phyloP scores from a whole-genome alignment of 1,140 invertebrate species.

The Dendrolimus kikuchii region DNA sequence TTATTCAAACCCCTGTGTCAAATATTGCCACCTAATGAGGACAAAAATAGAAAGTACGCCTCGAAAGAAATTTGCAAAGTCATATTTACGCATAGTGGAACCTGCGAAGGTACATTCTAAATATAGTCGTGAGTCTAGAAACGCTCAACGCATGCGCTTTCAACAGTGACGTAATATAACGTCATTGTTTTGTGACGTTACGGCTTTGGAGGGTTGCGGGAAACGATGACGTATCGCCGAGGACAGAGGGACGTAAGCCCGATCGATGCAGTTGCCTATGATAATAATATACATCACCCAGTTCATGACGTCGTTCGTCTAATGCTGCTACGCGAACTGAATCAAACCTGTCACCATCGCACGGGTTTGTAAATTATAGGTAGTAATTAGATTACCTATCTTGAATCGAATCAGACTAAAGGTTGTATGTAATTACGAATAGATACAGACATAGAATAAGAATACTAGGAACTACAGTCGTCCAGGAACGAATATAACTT shows the following conservation, averaged over 20 bases:
- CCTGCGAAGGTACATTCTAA: slow-evolving; percentile 13
- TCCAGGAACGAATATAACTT: too few species aligned
- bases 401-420: too few species aligned
- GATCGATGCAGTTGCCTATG: slow-evolving; percentile 41
- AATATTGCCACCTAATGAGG: too few species aligned
- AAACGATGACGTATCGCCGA: slow-evolving; percentile 32
- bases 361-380: slow-evolving; percentile 54
- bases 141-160: slow-evolving; percentile 44
- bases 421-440: too few species aligned
- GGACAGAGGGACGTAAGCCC: slow-evolving; percentile 15
- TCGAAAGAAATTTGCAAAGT: too few species aligned
- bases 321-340: slow-evolving; percentile 37
- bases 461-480: too few species aligned
- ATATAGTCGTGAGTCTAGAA: slow-evolving; percentile 19
- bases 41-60: too few species aligned
- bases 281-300: slow-evolving; percentile 37
- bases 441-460: too few species aligned
- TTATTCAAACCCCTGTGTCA: too few species aligned
- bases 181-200: slow-evolving; percentile 49
- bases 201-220: slow-evolving; percentile 16
- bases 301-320: slow-evolving; percentile 47
- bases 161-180: slow-evolving; percentile 34
- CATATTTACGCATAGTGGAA: too few species aligned
- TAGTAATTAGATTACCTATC: too few species aligned
- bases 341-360: slow-evolving; percentile 37